Evolutionary conservation across 2,888 invertebrate genomes (phyloP), one percentile per base, ranked within the genome.

Genomic region (Eudasyphora cyanicolor): DNA sequence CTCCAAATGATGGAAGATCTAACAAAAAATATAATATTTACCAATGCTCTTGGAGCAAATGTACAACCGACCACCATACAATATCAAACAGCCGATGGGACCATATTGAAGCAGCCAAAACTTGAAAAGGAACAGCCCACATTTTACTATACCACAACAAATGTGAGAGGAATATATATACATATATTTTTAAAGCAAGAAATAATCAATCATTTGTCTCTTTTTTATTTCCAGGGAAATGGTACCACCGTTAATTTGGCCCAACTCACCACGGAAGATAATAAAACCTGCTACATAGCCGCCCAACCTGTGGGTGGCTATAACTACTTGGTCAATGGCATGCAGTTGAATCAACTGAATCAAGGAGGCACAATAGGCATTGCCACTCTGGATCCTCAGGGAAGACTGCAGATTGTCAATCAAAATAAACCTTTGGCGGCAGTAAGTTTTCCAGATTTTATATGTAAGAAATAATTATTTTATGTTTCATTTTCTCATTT

Each of bases 301-400:
- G 95, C 95, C 27, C 95, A 95, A 88, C 95, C 95, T 5, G 95
- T 95, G 88, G 94, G 95, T 71, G 94, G 95, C 67, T 92, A 92
- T 76, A 97, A 97, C 90, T 97, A 97, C 2, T 93, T 97, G 86
- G 95, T 96, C 69, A 97, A 97, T 92, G 97, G 97, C 91, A 97
- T 97, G 96, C 96, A 96, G 88, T 93, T 97, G 82, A 84, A 84
- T 78, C 84, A 84, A 67, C 27, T 86, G 14, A 91, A 91, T 81
- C 94, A 94, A 76, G 94, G 94, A 89, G 94, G 94, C 12, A 91
- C 92, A 7, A 90, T 92, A 12, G 92, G 92, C 17, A 92, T 92
- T 29, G 92, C 92, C 38, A 92, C 92, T 6, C 89, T 92, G 32
- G 92, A 92, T 86, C 90, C 91, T 21, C 92, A 92, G 83, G 92